These are phyloP conservation scores for Ploceus nigricollis DNA, from an alignment of 2,113 vertebrate species.

Conservation along the genomic window DNA sequence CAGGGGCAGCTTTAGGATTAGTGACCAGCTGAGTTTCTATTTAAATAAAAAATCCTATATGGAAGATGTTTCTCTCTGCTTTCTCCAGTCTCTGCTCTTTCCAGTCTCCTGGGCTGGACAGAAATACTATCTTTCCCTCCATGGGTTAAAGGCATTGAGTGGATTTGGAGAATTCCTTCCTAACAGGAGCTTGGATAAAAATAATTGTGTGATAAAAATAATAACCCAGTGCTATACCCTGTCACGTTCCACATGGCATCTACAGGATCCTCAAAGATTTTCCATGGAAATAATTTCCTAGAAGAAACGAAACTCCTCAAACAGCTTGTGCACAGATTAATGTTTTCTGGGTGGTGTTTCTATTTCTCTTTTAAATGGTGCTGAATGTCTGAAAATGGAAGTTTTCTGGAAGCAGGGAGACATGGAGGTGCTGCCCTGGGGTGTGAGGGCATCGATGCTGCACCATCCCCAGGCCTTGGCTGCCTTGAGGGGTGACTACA, in stretches of 20 bases:
- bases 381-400: background rate
- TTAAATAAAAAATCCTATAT: background rate
- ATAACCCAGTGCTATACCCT: background rate
- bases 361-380: background rate
- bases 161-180: slow-evolving; percentile 37
- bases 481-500: fast-evolving
- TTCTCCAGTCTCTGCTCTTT: background rate
- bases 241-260: background rate
- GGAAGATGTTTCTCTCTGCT: background rate
- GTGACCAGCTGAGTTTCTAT: background rate
- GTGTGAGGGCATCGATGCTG: fast-evolving
- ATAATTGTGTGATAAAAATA: slow-evolving; percentile 36
- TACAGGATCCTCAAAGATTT: background rate
- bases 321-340: background rate
- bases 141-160: background rate
- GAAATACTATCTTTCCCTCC: background rate
- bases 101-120: background rate
- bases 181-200: slow-evolving; percentile 4
- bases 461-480: background rate
- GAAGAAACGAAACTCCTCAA: background rate
- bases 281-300: background rate
- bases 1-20: background rate
- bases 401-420: background rate
- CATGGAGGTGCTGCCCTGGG: fast-evolving
- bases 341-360: background rate